These are phyloP conservation scores for Synanthedon andrenaeformis DNA, from an alignment of 2,888 invertebrate species.

Conservation along the genomic window DNA sequence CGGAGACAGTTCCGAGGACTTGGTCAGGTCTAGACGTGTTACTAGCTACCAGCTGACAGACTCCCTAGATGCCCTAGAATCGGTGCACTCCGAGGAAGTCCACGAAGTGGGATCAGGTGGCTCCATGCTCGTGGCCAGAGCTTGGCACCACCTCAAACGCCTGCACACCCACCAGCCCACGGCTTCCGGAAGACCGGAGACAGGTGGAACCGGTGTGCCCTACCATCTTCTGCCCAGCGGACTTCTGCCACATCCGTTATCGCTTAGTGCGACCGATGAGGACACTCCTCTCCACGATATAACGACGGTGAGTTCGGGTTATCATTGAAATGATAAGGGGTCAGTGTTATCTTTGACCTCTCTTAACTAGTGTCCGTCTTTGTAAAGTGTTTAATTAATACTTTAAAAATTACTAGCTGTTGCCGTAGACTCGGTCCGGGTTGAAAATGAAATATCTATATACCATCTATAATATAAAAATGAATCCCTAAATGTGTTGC, in stretches of 20 bases:
- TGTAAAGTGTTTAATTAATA: no score
- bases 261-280: constrained; percentile 5
- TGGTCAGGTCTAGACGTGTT: constrained; percentile 23
- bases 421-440: background rate
- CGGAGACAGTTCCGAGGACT: background rate
- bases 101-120: constrained; percentile 6
- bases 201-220: constrained; percentile 2
- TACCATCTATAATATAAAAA: no score
- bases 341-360: no score
- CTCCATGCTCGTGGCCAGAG: constrained; percentile 23
- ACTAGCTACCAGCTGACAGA: constrained; percentile 26
- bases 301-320: background rate
- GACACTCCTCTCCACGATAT: background rate
- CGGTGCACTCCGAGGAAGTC: constrained; percentile 38
- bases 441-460: background rate
- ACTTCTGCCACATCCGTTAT: constrained; percentile 8
- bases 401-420: background rate
- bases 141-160: constrained; percentile 19
- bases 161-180: constrained; percentile 1
- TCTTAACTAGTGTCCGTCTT: no score
- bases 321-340: no score
- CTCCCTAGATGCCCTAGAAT: constrained; percentile 11
- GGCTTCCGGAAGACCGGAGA: constrained; percentile 3
- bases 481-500: no score
- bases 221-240: constrained; percentile 7